Percentiles rank a stretch among this genome's conserved stretches.
These are phyloP conservation scores for Scolopax mira DNA, from an alignment of 2,113 vertebrate species.

Conservation along the genomic window DNA sequence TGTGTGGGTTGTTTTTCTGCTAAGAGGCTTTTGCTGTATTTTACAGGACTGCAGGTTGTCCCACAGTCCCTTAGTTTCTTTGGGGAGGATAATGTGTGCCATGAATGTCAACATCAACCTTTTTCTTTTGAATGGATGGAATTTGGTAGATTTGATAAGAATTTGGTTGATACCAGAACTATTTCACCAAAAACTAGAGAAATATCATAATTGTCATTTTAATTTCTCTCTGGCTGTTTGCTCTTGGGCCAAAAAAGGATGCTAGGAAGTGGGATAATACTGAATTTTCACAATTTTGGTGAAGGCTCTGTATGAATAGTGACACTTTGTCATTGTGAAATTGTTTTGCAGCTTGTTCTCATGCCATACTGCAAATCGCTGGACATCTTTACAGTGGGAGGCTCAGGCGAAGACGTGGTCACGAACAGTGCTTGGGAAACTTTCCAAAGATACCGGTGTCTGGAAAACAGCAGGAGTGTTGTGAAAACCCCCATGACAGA, in stretches of 20 bases:
- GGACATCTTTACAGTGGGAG: constrained; percentile 88
- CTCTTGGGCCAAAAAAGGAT: neutral
- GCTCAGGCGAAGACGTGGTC: constrained; percentile 80
- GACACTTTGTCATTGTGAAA: neutral
- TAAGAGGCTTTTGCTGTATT: neutral
- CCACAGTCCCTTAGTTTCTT: neutral
- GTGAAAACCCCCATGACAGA: constrained; percentile 92
- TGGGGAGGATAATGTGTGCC: neutral
- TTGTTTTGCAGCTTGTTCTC: constrained; percentile 84
- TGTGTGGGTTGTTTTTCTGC: neutral
- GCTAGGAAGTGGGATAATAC: neutral
- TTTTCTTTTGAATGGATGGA: neutral
- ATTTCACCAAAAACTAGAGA: neutral
- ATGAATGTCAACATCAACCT: neutral
- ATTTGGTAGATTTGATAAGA: neutral
- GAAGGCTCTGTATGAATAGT: neutral
- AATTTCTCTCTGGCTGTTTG: neutral
- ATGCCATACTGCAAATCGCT: constrained; percentile 95
- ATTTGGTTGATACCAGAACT: neutral
- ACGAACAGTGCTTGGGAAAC: constrained; percentile 88
- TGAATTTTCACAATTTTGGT: neutral
- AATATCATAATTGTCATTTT: neutral
- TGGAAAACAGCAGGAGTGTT: constrained; percentile 93
- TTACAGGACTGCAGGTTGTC: neutral
- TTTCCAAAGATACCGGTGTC: constrained; percentile 92